phyloP scores from a whole-genome alignment of 2,797 vertebrate genomes.

The Mallotus villosus region DNA sequence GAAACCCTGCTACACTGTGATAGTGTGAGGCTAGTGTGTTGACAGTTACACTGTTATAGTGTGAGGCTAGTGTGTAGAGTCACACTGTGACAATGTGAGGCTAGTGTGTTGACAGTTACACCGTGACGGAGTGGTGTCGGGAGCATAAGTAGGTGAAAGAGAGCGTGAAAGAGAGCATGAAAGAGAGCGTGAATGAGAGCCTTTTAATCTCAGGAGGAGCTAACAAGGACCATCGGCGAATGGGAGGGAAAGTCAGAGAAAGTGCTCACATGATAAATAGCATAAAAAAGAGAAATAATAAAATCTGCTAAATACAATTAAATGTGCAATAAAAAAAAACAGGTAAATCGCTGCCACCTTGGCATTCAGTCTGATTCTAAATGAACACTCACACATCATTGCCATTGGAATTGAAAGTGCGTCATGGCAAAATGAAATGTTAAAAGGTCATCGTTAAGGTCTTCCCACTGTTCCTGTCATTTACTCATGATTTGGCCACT shows the following conservation, averaged over 20 bases:
- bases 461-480: background rate
- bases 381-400: background rate
- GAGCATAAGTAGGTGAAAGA: background rate
- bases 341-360: conserved; percentile 19
- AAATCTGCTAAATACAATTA: conserved; percentile 6
- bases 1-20: background rate
- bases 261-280: background rate
- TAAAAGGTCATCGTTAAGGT: conserved; percentile 19
- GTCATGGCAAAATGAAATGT: conserved; percentile 20
- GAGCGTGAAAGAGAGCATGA: too few relatives aligned
- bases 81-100: background rate
- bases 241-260: background rate
- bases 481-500: conserved; percentile 36
- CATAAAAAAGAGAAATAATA: conserved; percentile 14
- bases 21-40: background rate
- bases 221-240: background rate
- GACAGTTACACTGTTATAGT: background rate
- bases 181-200: background rate
- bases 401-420: conserved; percentile 27
- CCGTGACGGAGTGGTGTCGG: too few relatives aligned
- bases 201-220: too few relatives aligned
- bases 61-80: background rate
- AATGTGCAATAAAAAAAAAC: conserved; percentile 10
- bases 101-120: background rate
- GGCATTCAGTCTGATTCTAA: conserved; percentile 18